These are phyloP conservation scores for Sinodicranocentrus sp. DNA, from an alignment of 2,888 invertebrate species.

Conservation along the genomic window DNA sequence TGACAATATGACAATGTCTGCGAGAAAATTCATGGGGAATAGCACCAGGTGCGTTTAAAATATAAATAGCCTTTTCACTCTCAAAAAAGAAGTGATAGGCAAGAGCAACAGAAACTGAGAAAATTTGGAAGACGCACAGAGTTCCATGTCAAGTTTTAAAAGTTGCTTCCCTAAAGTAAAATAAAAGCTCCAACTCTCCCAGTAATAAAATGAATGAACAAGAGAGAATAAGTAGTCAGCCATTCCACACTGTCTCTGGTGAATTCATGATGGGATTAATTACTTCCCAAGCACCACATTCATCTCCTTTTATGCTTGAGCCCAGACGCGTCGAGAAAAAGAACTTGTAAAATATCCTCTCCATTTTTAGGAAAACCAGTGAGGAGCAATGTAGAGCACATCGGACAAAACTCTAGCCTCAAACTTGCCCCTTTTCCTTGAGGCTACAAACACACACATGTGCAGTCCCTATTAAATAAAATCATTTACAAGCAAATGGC, in stretches of 20 bases:
- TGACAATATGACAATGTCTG: too few species aligned
- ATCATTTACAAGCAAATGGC: slow-evolving; percentile 42
- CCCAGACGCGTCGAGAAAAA: slow-evolving; percentile 12
- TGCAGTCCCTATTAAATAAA: background rate
- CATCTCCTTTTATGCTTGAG: slow-evolving; percentile 50
- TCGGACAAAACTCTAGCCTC: too few species aligned
- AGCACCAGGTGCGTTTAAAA: too few species aligned
- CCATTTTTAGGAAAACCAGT: too few species aligned
- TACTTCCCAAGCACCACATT: slow-evolving; percentile 62
- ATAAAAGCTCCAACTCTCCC: slow-evolving; percentile 40
- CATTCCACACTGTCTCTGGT: slow-evolving; percentile 36
- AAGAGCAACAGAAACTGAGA: too few species aligned
- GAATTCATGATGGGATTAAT: slow-evolving; percentile 65
- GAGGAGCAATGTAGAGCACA: background rate
- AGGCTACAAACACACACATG: background rate
- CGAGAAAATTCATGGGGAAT: too few species aligned
- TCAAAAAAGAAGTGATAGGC: too few species aligned
- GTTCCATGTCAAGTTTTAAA: too few species aligned
- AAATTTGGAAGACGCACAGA: too few species aligned
- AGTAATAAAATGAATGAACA: slow-evolving; percentile 42
- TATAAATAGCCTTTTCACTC: too few species aligned
- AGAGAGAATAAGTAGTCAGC: slow-evolving; percentile 30
- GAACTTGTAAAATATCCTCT: slow-evolving; percentile 23
- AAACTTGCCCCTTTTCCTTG: too few species aligned
- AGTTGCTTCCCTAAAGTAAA: slow-evolving; percentile 58